Evolutionary conservation across 2,888 invertebrate genomes (phyloP).

Genomic region (Cosmopolites sordidus): DNA sequence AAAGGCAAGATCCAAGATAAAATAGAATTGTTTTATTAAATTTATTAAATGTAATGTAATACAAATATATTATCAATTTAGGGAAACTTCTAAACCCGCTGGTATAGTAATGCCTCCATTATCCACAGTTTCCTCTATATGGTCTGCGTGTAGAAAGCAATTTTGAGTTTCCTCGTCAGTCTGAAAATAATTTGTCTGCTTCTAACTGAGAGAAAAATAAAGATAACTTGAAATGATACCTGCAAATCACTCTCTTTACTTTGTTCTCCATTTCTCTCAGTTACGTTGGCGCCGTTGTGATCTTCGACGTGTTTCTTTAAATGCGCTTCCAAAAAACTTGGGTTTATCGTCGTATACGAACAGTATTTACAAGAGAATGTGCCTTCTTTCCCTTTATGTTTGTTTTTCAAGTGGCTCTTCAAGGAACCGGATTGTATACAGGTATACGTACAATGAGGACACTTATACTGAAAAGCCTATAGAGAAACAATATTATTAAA

Average conservation of each 20-base stretch:
- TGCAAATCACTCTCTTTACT: constrained; percentile 4
- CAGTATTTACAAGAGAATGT: constrained; percentile 54
- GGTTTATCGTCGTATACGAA: constrained; percentile 57
- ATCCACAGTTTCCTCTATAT: constrained; percentile 48
- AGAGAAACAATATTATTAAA: constrained; percentile 20
- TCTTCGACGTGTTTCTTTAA: constrained; percentile 50
- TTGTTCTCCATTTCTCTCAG: too few species aligned
- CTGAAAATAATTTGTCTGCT: constrained; percentile 23
- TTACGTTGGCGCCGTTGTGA: background rate
- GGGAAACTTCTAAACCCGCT: constrained; percentile 43
- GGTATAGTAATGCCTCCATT: constrained; percentile 58
- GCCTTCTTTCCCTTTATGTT: constrained; percentile 47
- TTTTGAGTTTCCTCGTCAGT: constrained; percentile 49
- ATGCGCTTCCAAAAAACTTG: constrained; percentile 53
- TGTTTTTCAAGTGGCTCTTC: constrained; percentile 57
- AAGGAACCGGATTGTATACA: constrained; percentile 67
- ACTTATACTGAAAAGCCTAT: constrained; percentile 52
- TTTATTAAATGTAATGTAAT: too few species aligned
- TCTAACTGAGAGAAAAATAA: too few species aligned
- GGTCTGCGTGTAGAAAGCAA: constrained; percentile 37
- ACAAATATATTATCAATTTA: too few species aligned
- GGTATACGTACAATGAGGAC: constrained; percentile 63
- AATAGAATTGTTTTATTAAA: too few species aligned
- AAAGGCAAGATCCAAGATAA: too few species aligned
- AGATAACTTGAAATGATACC: too few species aligned